phyloP scores from a whole-genome alignment of 2,888 invertebrate species.

The Agrochola litura region DNA sequence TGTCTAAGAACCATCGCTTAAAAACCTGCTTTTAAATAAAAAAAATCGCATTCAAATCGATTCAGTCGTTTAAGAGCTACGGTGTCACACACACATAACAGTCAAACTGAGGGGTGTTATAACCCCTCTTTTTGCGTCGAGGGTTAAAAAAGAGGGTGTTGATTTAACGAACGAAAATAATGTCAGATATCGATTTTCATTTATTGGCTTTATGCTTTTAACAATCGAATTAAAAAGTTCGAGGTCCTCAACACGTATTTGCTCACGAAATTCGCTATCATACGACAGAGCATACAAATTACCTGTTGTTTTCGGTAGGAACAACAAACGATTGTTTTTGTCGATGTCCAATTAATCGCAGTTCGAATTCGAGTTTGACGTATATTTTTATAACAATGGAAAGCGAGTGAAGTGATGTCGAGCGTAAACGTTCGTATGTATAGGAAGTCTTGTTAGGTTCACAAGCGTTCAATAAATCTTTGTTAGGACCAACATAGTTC shows the following conservation, averaged over 20 bases:
- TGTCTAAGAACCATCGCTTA: too few relatives aligned
- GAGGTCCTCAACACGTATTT: conserved; percentile 35
- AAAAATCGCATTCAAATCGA: too few relatives aligned
- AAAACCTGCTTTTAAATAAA: too few relatives aligned
- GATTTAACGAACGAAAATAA: conserved; percentile 23
- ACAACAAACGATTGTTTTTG: conserved; percentile 56
- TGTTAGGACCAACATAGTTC: neutral
- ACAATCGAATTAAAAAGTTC: conserved; percentile 51
- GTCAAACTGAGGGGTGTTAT: too few relatives aligned
- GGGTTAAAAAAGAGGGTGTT: conserved; percentile 12
- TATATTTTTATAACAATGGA: conserved; percentile 39
- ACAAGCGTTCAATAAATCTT: conserved; percentile 1
- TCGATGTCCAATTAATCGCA: conserved; percentile 53
- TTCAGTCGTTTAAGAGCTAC: too few relatives aligned
- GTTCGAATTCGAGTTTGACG: conserved; percentile 21
- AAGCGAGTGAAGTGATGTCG: conserved; percentile 4
- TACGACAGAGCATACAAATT: conserved; percentile 36
- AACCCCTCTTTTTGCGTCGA: too few relatives aligned
- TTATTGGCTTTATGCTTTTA: conserved; percentile 38
- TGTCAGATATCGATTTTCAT: conserved; percentile 12
- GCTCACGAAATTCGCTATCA: conserved; percentile 35
- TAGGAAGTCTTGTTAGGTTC: conserved; percentile 12
- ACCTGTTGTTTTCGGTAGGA: conserved; percentile 42
- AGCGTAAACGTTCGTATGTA: neutral
- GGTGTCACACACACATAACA: too few relatives aligned